Evolutionary conservation across 2,113 vertebrate genomes (phyloP), one percentile per base, ranked within the genome.

Genomic region (Cacatua alba): DNA sequence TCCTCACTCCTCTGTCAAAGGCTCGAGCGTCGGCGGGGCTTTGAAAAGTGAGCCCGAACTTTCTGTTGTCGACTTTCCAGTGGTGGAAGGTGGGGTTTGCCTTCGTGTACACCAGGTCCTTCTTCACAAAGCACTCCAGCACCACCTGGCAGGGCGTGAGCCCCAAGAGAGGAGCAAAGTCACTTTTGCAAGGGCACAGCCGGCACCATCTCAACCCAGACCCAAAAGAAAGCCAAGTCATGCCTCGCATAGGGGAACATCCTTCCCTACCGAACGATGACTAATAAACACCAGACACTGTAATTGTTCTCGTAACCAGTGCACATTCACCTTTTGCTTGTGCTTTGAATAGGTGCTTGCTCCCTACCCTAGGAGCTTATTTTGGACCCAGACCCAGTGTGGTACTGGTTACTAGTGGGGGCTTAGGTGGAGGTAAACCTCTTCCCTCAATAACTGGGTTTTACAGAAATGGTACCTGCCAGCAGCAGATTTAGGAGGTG

Each of bases 61-160:
- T 99, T 91, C 98, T 98, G 97, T 99, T 99, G 97, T 99, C 99
- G 55, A 99, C 99, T 96, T 98, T 99, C 99, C 99, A 99, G 53
- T 99, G 99, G 97, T 99, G 99, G 97, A 99, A 99, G 17, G 99
- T 99, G 86, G 99, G 99, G n/a, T 99, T 99, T n/a, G 99, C 99
- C 98, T 99, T 99, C 31, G 98, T 99, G 98, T 99, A 99, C 63
- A 99, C 98, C 94, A 99, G 98, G 97, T 99, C 99, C 97, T 99
- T 99, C 98, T 98, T 99, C 95, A 99, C 98, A 55, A 98, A 99
- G 97, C 99, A 99, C 93, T 99, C 99, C 98, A 99, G 97, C 82
- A 99, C 99, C 98, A 99, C 99, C 99, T 99, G 97, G 79, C 85
- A 65, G 86, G 96, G 86, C 92, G 0, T 13, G 87, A 97, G 89